Conservation (phyloP, 2,888 invertebrate genomes). For the Chloromyia formosa region DNA sequence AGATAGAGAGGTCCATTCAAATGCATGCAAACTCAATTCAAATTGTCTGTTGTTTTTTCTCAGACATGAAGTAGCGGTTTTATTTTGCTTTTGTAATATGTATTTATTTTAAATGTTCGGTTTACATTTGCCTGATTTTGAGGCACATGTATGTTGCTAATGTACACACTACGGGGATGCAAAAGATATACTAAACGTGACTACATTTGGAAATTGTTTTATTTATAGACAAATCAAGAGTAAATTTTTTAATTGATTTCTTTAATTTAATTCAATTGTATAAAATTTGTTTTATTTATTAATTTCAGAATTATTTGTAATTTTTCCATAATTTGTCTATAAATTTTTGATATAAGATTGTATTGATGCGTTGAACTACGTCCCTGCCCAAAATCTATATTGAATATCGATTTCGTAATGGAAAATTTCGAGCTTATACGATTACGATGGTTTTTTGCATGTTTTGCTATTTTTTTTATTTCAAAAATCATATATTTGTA, state of each 20-base stretch:
- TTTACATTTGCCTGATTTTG: too few relatives aligned
- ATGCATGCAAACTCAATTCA: too few relatives aligned
- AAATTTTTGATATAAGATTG: neutral
- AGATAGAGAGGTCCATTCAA: too few relatives aligned
- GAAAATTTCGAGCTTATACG: too few relatives aligned
- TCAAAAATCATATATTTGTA: neutral
- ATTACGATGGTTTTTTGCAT: neutral
- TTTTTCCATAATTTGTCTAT: constrained; percentile 11
- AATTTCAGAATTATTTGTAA: neutral
- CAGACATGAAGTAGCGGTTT: too few relatives aligned
- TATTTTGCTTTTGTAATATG: too few relatives aligned
- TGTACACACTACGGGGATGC: constrained; percentile 11
- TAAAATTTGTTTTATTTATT: neutral
- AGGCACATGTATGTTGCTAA: too few relatives aligned
- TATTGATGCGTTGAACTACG: constrained; percentile 34
- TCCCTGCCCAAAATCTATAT: constrained; percentile 43
- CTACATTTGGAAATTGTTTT: constrained; percentile 13
- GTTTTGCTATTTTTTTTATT: neutral
- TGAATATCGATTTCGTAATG: neutral
- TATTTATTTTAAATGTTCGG: too few relatives aligned
- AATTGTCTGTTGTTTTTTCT: too few relatives aligned
- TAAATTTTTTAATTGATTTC: neutral
- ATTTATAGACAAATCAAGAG: constrained; percentile 2
- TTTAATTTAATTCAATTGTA: constrained; percentile 5
- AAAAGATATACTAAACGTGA: constrained; percentile 1